A percentile compares a stretch with the other conserved stretches of the same genome.
Conservation (phyloP, 1,140 invertebrate genomes). For the Eumeta japonica region DNA sequence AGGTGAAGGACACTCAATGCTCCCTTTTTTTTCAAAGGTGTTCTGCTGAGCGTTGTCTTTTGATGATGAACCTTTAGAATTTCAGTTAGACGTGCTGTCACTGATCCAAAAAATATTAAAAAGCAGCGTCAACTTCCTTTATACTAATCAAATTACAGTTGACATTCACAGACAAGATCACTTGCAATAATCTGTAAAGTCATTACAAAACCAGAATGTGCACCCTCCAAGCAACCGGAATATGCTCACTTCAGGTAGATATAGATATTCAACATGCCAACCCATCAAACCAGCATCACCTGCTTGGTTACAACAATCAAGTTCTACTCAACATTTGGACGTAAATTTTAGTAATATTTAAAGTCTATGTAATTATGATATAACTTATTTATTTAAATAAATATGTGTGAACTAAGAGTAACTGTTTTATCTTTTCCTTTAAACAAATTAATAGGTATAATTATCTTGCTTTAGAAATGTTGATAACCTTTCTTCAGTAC, state of each 20-base stretch:
- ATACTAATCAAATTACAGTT: neutral
- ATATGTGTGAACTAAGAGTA: neutral
- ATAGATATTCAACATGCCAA: slow-evolving; percentile 1
- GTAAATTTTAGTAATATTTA: slow-evolving; percentile 1
- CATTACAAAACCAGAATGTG: slow-evolving; percentile 2
- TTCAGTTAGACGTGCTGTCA: slow-evolving; percentile 1
- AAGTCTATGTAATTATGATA: neutral
- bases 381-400: neutral
- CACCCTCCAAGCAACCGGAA: neutral
- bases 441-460: slow-evolving; percentile 4
- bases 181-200: slow-evolving; percentile 2
- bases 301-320: slow-evolving; percentile 1
- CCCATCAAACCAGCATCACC: neutral
- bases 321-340: slow-evolving; percentile 1
- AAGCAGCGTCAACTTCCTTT: neutral
- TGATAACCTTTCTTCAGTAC: slow-evolving; percentile 5
- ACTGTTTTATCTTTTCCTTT: slow-evolving; percentile 4
- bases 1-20: slow-evolving; percentile 1
- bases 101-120: slow-evolving; percentile 2
- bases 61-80: slow-evolving; percentile 2
- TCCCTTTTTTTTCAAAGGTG: neutral
- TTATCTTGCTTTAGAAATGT: slow-evolving; percentile 1
- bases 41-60: neutral
- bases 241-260: neutral
- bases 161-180: neutral